Evolutionary conservation across 53 echinoderm and acorn worm species (phyloP), one percentile per base, ranked within the genome.

Genomic region (Holothuria leucospilota): DNA sequence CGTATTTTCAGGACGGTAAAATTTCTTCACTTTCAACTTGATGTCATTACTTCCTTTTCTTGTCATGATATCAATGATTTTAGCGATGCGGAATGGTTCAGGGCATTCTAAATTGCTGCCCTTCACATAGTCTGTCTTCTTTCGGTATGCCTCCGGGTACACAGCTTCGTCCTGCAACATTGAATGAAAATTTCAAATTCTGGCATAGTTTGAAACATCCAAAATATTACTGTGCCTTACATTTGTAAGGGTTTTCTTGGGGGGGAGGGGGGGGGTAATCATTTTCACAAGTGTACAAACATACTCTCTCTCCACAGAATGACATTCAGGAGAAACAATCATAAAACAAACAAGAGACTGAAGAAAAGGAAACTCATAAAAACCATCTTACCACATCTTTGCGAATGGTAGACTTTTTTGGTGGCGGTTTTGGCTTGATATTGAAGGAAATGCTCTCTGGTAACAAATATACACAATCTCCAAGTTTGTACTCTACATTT

Each of bases 101-200:
- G 99, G 99, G 74, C 95, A 99, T 62, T 90, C 94, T 61, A 85
- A 74, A 85, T 99, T 99, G 87, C 95, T 99, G 21, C 99, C 99
- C 78, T 95, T 95, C 72, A 99, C 91, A 72, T 99, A 99, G 27
- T 99, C 95, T 0, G 95, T 78, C 26, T 71, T 89, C 83, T 99
- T 99, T 67, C 99, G 90, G 78, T 99, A 99, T 29, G 85, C 85
- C 62, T 99, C 99, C 5, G 99, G 95, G 59, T 99, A 91, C 26
- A 93, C 87, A 15, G 94, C 90, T 70, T 99, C 99, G 67, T 99
- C 99, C 99, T 97, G 12, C 25, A 52, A 56, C 8, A 18, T 46
- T 2, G 3, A 56, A 56, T 16, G 16, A 56, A 56, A 12, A 56
- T 2, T 56, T 46, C 46, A 46, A 46, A 46, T 46, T 11, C 11